These are phyloP conservation scores for Cirrhinus mrigala DNA, from an alignment of 2,797 vertebrate species.

Conservation along the genomic window DNA sequence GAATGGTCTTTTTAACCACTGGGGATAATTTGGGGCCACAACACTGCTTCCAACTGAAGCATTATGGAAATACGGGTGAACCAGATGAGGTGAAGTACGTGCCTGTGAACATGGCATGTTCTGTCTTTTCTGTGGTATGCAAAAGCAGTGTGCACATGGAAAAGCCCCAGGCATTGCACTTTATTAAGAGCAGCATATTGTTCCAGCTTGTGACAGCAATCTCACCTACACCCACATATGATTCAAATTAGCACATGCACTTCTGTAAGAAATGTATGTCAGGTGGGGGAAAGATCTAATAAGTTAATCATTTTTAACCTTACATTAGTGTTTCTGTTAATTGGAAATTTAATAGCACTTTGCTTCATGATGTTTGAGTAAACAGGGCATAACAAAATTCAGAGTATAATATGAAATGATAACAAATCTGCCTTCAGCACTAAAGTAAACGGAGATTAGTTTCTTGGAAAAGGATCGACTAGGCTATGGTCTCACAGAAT, in stretches of 20 bases:
- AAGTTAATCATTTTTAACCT: background rate
- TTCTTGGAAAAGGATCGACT: background rate
- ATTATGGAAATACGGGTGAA: conserved; percentile 36
- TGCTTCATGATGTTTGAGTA: background rate
- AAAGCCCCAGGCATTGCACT: conserved; percentile 31
- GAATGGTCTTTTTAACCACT: conserved; percentile 13
- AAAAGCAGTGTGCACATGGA: conserved; percentile 41
- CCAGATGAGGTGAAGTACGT: conserved; percentile 48
- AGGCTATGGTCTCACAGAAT: background rate
- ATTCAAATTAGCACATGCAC: conserved; percentile 36
- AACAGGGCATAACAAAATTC: background rate
- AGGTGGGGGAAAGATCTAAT: background rate
- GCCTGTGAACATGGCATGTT: conserved; percentile 19
- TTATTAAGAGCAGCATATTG: conserved; percentile 45
- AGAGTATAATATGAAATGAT: background rate
- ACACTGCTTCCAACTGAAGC: conserved; percentile 18
- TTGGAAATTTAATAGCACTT: background rate
- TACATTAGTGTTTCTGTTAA: background rate
- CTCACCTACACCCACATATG: conserved; percentile 32
- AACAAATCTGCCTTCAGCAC: background rate
- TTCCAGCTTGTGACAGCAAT: conserved; percentile 29
- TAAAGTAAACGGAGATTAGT: conserved; percentile 8
- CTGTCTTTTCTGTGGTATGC: conserved; percentile 40
- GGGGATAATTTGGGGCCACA: background rate
- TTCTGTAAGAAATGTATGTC: conserved; percentile 16